Conservation (phyloP, 2,888 invertebrate genomes). For the Troides oblongomaculatus region DNA sequence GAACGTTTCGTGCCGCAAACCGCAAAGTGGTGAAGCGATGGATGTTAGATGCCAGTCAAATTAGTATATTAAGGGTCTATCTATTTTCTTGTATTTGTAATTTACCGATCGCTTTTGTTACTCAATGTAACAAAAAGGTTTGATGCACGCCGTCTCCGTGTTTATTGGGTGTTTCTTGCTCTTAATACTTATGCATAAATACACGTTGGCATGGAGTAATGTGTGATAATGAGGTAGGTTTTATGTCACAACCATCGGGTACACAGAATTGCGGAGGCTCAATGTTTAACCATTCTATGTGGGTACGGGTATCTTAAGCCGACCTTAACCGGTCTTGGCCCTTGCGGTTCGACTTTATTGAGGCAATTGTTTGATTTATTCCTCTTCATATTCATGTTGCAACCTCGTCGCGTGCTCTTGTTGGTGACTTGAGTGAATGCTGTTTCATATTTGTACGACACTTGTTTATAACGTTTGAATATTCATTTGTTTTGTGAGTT, state of each 20-base stretch:
- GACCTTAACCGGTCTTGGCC: slow-evolving; percentile 37
- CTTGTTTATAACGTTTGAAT: slow-evolving; percentile 24
- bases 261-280: slow-evolving; percentile 30
- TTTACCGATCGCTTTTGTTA: background rate
- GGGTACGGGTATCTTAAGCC: slow-evolving; percentile 21
- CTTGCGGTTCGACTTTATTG: slow-evolving; percentile 36
- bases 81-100: background rate
- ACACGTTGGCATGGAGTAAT: slow-evolving; percentile 9
- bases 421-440: slow-evolving; percentile 21
- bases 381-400: slow-evolving; percentile 30
- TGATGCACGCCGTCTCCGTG: background rate
- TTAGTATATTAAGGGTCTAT: no score
- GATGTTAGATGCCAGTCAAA: no score
- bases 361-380: slow-evolving; percentile 39
- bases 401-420: slow-evolving; percentile 29
- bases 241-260: slow-evolving; percentile 25
- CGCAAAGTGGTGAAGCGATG: no score
- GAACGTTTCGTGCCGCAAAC: no score
- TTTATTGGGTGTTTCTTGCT: background rate
- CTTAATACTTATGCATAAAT: background rate
- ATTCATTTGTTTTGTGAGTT: slow-evolving; percentile 24
- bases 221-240: slow-evolving; percentile 24
- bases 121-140: background rate
- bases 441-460: slow-evolving; percentile 29
- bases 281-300: slow-evolving; percentile 32